Base-by-base conservation (phyloP, 2,113 vertebrate species). In the Melanostigma gelatinosum region DNA sequence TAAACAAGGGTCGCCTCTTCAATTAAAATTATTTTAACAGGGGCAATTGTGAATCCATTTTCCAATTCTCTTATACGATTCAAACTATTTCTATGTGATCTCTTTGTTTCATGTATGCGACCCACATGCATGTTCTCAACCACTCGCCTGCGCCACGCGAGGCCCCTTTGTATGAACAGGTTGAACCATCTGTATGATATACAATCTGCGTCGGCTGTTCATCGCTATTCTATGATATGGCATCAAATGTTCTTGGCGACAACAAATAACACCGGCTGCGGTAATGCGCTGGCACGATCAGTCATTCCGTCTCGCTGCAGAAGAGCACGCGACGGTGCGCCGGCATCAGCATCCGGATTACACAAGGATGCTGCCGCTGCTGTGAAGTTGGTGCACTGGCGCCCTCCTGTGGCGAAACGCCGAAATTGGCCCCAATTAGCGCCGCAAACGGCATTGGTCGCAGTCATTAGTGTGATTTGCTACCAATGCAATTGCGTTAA, bases 381-480 rank as follows among this genome's bases (percentile, higher is more conserved):
- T 20, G 22, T n/a, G 9, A 29, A 0, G 1, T 4, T 42, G 42
- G 52, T 48, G 16, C 77, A 4, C 20, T 82, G 48, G 86, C 87
- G 75, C 88, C 87, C 55, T 15, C 83, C 6, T 46, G n/a, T 84
- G 88, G 89, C 27, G 7, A n/a, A 57, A 29, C 24, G 24, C 11
- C 6, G 10, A 72, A 16, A 13, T 18, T 2, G 4, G 9, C 15
- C 29, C 3, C 8, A 71, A 64, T 16, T 29, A 64, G 48, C 22
- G 10, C 3, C 4, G 52, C 73, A 69, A 80, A 62, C 29, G 7
- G n/a, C 9, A 61, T n/a, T 6, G 61, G 22, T 1, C 38, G 16
- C 46, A 18, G 32, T 54, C 40, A 62, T 6, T 42, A 3, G 11
- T 57, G 24, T 36, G n/a, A 69, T 82, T 72, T 34, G n/a, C 9